Evolutionary conservation across 2,797 vertebrate species (phyloP), one percentile per base, ranked within the genome.

Genomic region (Poecilia wingei): DNA sequence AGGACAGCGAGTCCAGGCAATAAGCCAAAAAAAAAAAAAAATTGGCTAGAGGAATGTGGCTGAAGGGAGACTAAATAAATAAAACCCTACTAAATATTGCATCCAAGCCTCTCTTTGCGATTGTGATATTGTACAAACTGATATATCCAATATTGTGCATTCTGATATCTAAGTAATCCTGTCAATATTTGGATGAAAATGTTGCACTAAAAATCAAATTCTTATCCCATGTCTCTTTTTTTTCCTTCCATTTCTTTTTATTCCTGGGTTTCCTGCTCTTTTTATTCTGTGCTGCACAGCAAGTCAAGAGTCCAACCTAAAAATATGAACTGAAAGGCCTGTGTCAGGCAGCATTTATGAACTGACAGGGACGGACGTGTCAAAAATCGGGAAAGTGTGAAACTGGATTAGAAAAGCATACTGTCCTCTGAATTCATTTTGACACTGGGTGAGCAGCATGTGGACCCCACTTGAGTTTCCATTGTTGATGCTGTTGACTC

Each of bases 351-450:
- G 86, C 81, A 87, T 89, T 93, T 89, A 79, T 86, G 81, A 89
- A 84, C 74, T 87, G 81, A 91, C 92, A 89, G 84, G 82, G 83
- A 86, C 81, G 83, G 82, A 86, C 85, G 82, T 89, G 85, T 94
- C 84, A 90, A 92, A 93, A 92, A 69, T 84, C 89, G 84, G 88
- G 89, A 87, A 90, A 84, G 85, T 89, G 79, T 89, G 87, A 86
- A 90, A 92, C 81, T 84, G 86, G 87, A 92, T 93, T 92, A 90
- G 77, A 79, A 79, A 86, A 78, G 74, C 61, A 80, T 82, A 22
- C 75, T 80, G 78, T 82, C 79, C 76, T 46, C 72, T 73, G 76
- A 87, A 93, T 87, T 90, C 84, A 74, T 86, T 77, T 78, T 91
- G 93, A 93, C 92, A 85, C 20, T 83, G 81, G 85, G 70, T 86